phyloP scores from a whole-genome alignment of 1,140 invertebrate species.

The Brachionus paranguensis region DNA sequence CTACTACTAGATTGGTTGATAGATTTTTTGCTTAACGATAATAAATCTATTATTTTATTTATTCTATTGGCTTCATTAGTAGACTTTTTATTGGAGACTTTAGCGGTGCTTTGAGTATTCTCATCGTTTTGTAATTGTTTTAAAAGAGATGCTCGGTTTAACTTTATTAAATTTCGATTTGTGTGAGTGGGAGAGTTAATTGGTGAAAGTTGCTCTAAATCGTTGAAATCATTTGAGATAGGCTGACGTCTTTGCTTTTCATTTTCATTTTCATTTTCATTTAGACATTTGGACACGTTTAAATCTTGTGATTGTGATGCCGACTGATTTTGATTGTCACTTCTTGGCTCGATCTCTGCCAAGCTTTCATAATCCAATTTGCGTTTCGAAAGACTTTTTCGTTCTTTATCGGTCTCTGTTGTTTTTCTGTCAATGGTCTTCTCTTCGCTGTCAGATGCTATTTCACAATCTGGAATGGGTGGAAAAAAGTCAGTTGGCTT shows the following conservation, averaged over 20 bases:
- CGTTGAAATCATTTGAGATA: not conserved
- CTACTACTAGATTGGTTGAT: not conserved
- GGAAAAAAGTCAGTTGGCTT: not conserved
- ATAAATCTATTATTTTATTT: too few relatives aligned
- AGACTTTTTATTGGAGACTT: not conserved
- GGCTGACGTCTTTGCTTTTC: constrained; percentile 5
- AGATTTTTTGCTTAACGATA: not conserved
- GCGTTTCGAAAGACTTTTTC: not conserved
- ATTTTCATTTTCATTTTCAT: not conserved
- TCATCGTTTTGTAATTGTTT: not conserved
- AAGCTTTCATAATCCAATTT: not conserved
- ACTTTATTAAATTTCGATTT: not conserved
- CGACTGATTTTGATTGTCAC: not conserved
- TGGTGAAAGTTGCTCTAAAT: not conserved
- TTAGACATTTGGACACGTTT: too few relatives aligned
- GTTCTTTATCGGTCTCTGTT: not conserved
- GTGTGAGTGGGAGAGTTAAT: not conserved
- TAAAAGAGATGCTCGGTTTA: not conserved
- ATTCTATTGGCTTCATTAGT: not conserved
- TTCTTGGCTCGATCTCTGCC: not conserved
- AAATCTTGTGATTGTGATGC: too few relatives aligned
- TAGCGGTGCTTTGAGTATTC: not conserved
- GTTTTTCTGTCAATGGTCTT: not conserved
- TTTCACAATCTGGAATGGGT: not conserved
- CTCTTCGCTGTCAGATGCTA: not conserved